Base-by-base conservation (phyloP, 2,113 vertebrate genomes). In the Microtus montanus region DNA sequence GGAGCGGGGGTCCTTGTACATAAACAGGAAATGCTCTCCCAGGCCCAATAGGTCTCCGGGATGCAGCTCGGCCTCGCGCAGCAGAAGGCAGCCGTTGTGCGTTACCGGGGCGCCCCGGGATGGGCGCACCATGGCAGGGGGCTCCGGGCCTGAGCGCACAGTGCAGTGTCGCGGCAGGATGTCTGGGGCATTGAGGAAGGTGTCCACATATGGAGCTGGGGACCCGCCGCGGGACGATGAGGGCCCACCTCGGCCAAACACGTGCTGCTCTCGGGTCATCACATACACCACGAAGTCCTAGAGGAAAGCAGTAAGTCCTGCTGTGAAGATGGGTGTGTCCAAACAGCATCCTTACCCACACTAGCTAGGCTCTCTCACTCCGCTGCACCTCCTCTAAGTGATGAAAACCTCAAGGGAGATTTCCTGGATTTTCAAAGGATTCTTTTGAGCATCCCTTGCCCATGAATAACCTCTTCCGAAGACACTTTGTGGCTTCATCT, bases 211-310 rank as follows among this genome's bases (percentile, higher is more conserved):
- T 17, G 98, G 97, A 41, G 93, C 91, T 0, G 97, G 96, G 52
- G 97, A 96, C 41, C 96, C 96, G 1, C 96, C 66, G 2, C 96
- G 97, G 97, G 95, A 98, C 0, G 99, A 98, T 38, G 98, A 92
- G 49, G 98, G 98, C 24, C 99, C 98, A 52, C 99, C 99, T 33
- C 99, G 98, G 70, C 99, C 99, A 87, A 99, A 99, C 88, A 99
- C 98, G 94, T 99, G 99, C 66, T 98, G 99, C 95, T 99, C 99
- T 63, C 99, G 98, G 22, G 98, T 98, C 99, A 99, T 99, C 96
- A 99, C 99, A 82, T 99, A 99, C 97, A 99, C 98, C 97, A 99
- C 98, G 98, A 99, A 99, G 96, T 99, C 99, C 99, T 99, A 97
- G 20, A 19, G 61, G 24, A 49, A 86, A 61, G 41, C 33, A 0